Base-by-base conservation (phyloP, 2,888 invertebrate genomes). In the Dicyrtoma fusca region DNA sequence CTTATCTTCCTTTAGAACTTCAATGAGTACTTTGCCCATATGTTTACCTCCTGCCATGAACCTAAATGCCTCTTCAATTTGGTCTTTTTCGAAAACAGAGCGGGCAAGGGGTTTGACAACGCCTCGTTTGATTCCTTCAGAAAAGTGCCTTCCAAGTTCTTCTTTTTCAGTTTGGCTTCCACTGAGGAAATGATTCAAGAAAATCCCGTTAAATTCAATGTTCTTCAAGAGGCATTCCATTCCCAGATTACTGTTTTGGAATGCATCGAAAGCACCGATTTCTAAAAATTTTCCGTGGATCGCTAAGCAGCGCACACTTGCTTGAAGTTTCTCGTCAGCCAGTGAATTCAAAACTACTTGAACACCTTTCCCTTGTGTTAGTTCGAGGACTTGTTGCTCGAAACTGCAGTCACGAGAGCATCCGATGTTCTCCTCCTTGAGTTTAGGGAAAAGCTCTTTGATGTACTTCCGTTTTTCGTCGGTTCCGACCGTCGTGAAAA, bases 151-250 rank as follows among this genome's bases (percentile, higher is more conserved):
- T 0, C 92, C 83, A 49, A 82, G 57, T 11, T 13, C 89, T 77
- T 84, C 85, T 84, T 92, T 92, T 73, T 94, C 92, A 19, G 34
- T 98, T 14, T 57, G 13, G 5, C 26, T 6, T 57, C 34, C 34
- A 14, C 13, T 57, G 14, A 57, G 34, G 19, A 57, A 26, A 26
- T 57, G 57, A 26, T 57, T 57, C 49, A 49, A 86, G 55, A 97
- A 87, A 82, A 98, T 95, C 79, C 98, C 97, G n/a, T n/a, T n/a
- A n/a, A n/a, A n/a, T 17, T 95, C 90, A 17, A 94, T 92, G 84
- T 98, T 98, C 84, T 94, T 97, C 81, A 97, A 85, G 86, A 98
- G 96, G 21, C 97, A 84, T 0, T 95, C 88, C 97, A 98, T 97
- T 3, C 72, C 72, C 44, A 95, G 85, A n/a, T 89, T 86, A 1